Conservation (phyloP, 2,113 vertebrate genomes). For the Vicugna pacos region DNA sequence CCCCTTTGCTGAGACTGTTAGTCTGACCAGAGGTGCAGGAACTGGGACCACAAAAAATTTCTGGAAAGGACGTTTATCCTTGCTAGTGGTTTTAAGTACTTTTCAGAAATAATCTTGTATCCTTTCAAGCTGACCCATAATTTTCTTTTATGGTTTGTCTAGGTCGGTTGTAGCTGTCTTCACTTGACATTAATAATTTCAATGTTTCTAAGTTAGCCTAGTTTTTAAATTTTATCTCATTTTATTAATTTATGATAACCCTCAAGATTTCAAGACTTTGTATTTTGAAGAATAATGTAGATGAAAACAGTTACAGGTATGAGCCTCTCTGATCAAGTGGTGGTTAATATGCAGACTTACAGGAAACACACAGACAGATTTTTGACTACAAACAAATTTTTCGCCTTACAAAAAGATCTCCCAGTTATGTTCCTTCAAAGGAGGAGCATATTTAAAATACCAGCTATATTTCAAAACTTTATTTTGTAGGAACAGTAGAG, state of each 20-base stretch:
- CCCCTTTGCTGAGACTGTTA: slow-evolving; percentile 39
- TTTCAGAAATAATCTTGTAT: slow-evolving; percentile 44
- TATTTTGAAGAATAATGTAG: neutral
- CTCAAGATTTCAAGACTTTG: neutral
- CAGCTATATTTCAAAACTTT: neutral
- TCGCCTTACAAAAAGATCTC: neutral
- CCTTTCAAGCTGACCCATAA: neutral
- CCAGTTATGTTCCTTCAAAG: neutral
- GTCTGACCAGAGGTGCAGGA: slow-evolving; percentile 45
- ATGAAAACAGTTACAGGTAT: neutral
- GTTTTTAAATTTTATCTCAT: slow-evolving; percentile 9
- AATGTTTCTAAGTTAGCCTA: slow-evolving; percentile 43
- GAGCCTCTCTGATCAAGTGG: neutral
- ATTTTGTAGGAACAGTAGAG: neutral
- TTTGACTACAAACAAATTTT: neutral
- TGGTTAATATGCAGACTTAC: slow-evolving; percentile 1
- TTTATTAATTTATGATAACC: neutral
- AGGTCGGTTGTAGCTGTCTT: slow-evolving; percentile 42
- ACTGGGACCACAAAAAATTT: slow-evolving; percentile 41
- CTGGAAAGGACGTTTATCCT: slow-evolving; percentile 40
- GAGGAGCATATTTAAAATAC: neutral
- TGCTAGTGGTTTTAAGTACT: slow-evolving; percentile 53
- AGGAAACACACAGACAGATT: neutral
- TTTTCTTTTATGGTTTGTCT: slow-evolving; percentile 39
- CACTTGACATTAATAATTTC: neutral